Conservation (phyloP, 2,888 invertebrate genomes). For the Lasioglossum marginatum region DNA sequence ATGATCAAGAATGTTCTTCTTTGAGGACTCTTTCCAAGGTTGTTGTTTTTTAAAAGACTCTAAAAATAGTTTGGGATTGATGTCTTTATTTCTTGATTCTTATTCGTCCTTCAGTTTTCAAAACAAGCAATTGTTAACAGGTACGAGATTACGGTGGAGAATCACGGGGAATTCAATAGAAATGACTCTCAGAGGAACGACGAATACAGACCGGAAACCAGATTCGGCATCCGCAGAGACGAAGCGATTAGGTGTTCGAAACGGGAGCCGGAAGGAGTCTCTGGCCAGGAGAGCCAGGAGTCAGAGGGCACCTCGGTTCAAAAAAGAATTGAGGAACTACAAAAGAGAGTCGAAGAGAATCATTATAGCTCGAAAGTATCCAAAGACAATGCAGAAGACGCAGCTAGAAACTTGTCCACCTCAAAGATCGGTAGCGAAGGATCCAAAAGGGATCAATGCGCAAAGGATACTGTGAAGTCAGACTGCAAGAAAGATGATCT, state of each 20-base stretch:
- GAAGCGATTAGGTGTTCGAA: slow-evolving; percentile 75
- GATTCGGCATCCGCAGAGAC: slow-evolving; percentile 79
- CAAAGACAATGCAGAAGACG: slow-evolving; percentile 73
- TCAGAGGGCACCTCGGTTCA: slow-evolving; percentile 70
- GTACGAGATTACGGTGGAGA: slow-evolving; percentile 81
- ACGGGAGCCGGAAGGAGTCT: slow-evolving; percentile 69
- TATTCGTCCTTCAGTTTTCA: not conserved
- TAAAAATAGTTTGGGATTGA: too few relatives aligned
- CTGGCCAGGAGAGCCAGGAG: slow-evolving; percentile 58
- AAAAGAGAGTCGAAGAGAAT: slow-evolving; percentile 76
- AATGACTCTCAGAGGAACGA: slow-evolving; percentile 78
- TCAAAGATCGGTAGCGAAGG: slow-evolving; percentile 64
- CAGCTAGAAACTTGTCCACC: slow-evolving; percentile 51
- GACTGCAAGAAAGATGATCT: slow-evolving; percentile 79
- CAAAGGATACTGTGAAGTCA: slow-evolving; percentile 66
- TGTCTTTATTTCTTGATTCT: too few relatives aligned
- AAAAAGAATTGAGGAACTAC: slow-evolving; percentile 78
- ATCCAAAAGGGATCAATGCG: slow-evolving; percentile 72
- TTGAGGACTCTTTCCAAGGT: too few relatives aligned
- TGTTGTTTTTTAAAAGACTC: too few relatives aligned
- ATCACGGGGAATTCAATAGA: slow-evolving; percentile 74
- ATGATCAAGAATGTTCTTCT: too few relatives aligned
- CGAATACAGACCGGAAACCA: slow-evolving; percentile 80
- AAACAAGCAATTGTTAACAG: not conserved
- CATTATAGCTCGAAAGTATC: slow-evolving; percentile 62